Conservation (phyloP, 2,113 vertebrate genomes). For the Colinus virginianus region DNA sequence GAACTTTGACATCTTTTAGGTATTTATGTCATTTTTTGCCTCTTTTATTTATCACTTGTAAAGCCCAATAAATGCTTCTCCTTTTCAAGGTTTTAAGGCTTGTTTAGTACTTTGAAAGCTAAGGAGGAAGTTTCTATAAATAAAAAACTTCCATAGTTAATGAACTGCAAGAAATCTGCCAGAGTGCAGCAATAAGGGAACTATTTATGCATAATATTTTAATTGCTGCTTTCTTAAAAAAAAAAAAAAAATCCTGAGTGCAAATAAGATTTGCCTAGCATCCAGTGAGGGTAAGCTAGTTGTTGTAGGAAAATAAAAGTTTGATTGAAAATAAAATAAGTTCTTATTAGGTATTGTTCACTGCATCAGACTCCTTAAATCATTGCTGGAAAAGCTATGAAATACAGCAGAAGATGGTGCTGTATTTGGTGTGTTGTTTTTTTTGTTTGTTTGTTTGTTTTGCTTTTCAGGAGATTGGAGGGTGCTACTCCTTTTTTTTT, state of each 20-base stretch:
- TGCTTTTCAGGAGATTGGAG: background rate
- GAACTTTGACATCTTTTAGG: background rate
- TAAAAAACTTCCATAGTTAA: background rate
- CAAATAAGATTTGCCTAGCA: background rate
- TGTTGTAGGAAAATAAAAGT: background rate
- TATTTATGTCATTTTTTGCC: background rate
- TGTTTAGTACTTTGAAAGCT: background rate
- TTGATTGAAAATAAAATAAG: background rate
- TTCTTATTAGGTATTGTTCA: background rate
- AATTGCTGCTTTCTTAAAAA: background rate
- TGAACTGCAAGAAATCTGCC: background rate
- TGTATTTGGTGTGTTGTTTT: too few species aligned
- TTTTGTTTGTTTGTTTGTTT: too few species aligned
- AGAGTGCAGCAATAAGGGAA: background rate
- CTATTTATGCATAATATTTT: background rate
- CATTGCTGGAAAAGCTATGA: background rate
- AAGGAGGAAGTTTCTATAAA: background rate
- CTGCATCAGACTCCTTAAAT: background rate
- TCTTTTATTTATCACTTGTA: background rate
- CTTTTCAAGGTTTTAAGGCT: background rate
- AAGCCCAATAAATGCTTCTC: background rate
- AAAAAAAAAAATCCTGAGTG: background rate
- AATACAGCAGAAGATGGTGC: background rate
- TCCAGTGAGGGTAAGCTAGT: background rate
- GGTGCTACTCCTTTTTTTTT: background rate